Percentiles rank a stretch among this genome's conserved stretches.
Conservation (phyloP, 2,797 vertebrate genomes). For the Gambusia yucatana region DNA sequence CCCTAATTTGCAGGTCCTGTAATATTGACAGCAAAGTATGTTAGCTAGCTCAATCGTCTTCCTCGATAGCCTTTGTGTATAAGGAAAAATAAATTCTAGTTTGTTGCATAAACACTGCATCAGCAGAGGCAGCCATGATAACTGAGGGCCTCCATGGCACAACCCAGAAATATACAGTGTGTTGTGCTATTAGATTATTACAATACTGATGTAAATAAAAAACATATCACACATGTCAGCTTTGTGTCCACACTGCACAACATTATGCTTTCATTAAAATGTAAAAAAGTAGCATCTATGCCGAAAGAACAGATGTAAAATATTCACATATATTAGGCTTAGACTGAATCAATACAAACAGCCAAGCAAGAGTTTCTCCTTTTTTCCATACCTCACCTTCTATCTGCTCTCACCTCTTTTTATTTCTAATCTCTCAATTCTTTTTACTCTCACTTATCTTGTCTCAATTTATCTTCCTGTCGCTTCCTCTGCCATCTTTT, state of each 20-base stretch:
- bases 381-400: conserved; percentile 22
- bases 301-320: neutral
- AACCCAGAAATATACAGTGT: conserved; percentile 42
- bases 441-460: conserved; percentile 50
- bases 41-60: conserved; percentile 68
- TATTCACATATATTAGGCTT: neutral
- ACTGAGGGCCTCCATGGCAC: conserved; percentile 42
- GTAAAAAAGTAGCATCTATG: neutral
- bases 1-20: conserved; percentile 61
- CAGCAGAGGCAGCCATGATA: conserved; percentile 41
- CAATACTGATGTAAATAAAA: conserved; percentile 69
- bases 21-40: conserved; percentile 72
- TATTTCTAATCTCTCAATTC: conserved; percentile 32
- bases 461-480: conserved; percentile 64
- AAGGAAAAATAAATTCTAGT: conserved; percentile 71
- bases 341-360: conserved; percentile 9
- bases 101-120: conserved; percentile 67
- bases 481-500: conserved; percentile 45
- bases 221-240: conserved; percentile 66
- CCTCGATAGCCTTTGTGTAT: conserved; percentile 72
- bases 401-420: conserved; percentile 33
- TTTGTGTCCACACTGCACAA: conserved; percentile 12
- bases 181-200: conserved; percentile 59
- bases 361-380: conserved; percentile 21
- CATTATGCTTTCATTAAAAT: neutral